Conservation (phyloP, 2,888 invertebrate species). For the Schizaphis graminum region DNA sequence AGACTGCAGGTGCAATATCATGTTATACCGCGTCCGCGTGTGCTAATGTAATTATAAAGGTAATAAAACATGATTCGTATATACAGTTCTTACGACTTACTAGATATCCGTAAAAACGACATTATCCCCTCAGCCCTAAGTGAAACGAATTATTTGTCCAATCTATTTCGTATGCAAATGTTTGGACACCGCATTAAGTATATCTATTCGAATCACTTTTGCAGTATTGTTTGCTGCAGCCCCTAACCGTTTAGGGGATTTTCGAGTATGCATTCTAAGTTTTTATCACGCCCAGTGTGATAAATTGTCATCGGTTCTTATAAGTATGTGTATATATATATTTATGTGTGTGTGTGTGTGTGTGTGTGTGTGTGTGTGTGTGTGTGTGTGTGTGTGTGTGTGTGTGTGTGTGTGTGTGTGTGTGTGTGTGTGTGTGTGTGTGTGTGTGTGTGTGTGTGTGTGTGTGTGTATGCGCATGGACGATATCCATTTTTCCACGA, state of each 20-base stretch:
- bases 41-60: constrained; percentile 56
- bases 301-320: constrained; percentile 58
- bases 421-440: background rate
- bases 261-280: constrained; percentile 46
- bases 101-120: background rate
- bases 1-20: background rate
- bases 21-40: constrained; percentile 16
- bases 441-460: background rate
- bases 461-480: background rate
- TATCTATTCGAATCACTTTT: constrained; percentile 58
- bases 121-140: background rate
- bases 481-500: constrained; percentile 64
- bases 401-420: background rate
- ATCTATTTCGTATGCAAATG: constrained; percentile 56
- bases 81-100: constrained; percentile 6
- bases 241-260: constrained; percentile 38
- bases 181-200: constrained; percentile 59
- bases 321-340: too few relatives aligned
- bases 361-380: background rate
- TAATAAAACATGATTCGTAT: background rate
- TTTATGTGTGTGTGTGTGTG: background rate
- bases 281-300: constrained; percentile 64
- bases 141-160: constrained; percentile 55
- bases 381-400: background rate
- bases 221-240: constrained; percentile 8